phyloP scores from a whole-genome alignment of 2,113 vertebrate genomes.

The Hemichromis elongatus region DNA sequence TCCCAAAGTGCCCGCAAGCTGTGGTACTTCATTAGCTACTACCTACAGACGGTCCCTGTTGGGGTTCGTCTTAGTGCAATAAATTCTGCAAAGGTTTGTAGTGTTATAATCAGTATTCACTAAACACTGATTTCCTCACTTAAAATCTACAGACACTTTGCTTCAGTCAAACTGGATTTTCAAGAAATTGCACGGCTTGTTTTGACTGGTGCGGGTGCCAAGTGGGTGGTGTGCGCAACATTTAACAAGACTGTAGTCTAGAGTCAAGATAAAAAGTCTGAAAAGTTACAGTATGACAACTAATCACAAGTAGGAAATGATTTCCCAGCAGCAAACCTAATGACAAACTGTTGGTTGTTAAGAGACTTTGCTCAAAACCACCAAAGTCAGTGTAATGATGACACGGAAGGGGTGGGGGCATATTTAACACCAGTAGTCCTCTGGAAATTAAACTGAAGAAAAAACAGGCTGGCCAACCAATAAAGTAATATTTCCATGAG shows the following conservation, averaged over 20 bases:
- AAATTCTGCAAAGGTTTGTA: neutral
- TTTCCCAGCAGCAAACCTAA: neutral
- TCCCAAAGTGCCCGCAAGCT: neutral
- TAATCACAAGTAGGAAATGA: neutral
- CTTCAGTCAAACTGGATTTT: conserved; percentile 6
- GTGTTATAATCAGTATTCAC: neutral
- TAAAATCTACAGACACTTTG: neutral
- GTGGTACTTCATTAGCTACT: neutral
- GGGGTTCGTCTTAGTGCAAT: neutral
- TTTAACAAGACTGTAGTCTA: neutral
- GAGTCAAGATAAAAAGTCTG: neutral
- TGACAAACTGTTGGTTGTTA: neutral
- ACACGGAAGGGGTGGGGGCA: accelerated
- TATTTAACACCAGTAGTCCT: too few species aligned
- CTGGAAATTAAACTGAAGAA: neutral
- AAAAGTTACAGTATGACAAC: neutral
- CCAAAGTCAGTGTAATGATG: neutral
- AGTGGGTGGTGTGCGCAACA: neutral
- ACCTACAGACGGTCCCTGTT: neutral
- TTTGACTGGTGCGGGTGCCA: neutral
- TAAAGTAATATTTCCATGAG: neutral
- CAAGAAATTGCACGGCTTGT: neutral
- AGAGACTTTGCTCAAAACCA: neutral
- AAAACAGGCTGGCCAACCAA: neutral
- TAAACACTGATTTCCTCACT: neutral